Evolutionary conservation across 2,113 vertebrate species (phyloP).

Genomic region (Falco punctatus): DNA sequence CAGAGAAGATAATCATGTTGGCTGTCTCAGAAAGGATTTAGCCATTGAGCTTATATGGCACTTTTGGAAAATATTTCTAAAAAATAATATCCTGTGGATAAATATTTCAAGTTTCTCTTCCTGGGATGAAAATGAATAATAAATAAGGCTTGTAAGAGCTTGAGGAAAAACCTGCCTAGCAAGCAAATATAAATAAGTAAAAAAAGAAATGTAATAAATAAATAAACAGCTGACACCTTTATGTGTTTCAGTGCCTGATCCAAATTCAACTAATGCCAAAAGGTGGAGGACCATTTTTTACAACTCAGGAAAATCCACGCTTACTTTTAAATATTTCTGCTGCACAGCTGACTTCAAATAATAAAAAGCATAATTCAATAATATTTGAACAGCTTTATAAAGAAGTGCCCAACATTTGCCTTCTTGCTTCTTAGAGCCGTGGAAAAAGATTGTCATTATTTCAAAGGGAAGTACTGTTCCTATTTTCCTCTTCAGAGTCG

Average conservation of each 20-base stretch:
- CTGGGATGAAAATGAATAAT: conserved; percentile 68
- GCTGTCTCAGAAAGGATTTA: conserved; percentile 24
- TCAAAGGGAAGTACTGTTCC: background rate
- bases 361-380: background rate
- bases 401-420: background rate
- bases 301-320: background rate
- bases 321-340: background rate
- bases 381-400: background rate
- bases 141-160: conserved; percentile 57
- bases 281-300: background rate
- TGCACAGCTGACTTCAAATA: background rate
- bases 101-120: conserved; percentile 70
- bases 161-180: conserved; percentile 41
- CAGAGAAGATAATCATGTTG: conserved; percentile 11
- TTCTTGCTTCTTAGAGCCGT: background rate
- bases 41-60: conserved; percentile 45
- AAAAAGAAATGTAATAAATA: conserved; percentile 26
- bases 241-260: background rate
- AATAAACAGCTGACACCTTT: background rate
- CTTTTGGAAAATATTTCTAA: conserved; percentile 38
- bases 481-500: background rate
- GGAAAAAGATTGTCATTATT: background rate
- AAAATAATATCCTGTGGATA: conserved; percentile 65
- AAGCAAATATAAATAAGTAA: conserved; percentile 27
- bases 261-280: background rate